Evolutionary conservation across 2,113 vertebrate genomes (phyloP).

Genomic region (Chinchilla lanigera): DNA sequence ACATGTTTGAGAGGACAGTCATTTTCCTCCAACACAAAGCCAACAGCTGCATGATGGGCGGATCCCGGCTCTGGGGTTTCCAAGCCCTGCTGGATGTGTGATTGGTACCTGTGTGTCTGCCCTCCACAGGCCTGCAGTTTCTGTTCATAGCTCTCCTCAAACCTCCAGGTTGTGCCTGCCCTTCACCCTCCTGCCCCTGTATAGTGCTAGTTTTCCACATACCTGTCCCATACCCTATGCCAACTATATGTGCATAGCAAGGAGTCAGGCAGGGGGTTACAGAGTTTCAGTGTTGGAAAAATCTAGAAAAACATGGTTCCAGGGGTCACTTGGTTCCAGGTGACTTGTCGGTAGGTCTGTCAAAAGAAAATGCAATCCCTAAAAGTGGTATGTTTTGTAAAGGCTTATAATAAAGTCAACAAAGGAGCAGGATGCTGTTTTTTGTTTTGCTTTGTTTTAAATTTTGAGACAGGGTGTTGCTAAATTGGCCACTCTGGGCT

Average conservation of each 20-base stretch:
- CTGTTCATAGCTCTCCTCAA: not conserved
- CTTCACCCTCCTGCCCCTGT: not conserved
- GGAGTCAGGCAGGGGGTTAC: not conserved
- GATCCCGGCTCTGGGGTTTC: not conserved
- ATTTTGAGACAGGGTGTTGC: not conserved
- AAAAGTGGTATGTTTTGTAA: not conserved
- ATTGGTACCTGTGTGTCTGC: not conserved
- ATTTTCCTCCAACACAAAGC: slow-evolving; percentile 33
- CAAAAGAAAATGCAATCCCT: slow-evolving; percentile 5
- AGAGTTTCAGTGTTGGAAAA: not conserved
- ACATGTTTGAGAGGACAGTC: slow-evolving; percentile 56
- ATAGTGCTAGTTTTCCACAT: not conserved
- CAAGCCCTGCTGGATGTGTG: not conserved
- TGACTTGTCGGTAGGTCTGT: not conserved
- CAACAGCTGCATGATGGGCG: not conserved
- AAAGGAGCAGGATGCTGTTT: not conserved
- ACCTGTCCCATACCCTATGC: not conserved
- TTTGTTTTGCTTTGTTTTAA: not conserved
- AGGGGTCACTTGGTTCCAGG: not conserved
- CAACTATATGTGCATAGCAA: not conserved
- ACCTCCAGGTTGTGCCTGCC: not conserved
- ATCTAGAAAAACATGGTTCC: not conserved
- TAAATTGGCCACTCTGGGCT: not conserved
- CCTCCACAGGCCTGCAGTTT: not conserved
- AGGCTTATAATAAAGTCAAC: not conserved